Percentiles rank a stretch among this genome's conserved stretches.
phyloP scores from a whole-genome alignment of 2,113 vertebrate species.

The Zosterops japonicus region DNA sequence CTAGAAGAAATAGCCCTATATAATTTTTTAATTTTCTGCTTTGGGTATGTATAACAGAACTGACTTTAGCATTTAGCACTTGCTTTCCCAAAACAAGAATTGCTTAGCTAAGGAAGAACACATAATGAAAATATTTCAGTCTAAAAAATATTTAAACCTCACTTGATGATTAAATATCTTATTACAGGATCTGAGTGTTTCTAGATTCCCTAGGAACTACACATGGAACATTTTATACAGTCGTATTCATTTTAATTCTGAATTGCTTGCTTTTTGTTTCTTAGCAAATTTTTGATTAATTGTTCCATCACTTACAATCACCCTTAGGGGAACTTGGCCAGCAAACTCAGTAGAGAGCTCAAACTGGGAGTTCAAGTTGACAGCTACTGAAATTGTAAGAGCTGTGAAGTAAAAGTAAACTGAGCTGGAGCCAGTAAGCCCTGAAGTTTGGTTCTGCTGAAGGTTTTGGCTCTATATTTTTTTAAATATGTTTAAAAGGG shows the following conservation, averaged over 20 bases:
- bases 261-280: not conserved
- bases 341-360: not conserved
- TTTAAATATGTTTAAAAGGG: not conserved
- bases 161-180: not conserved
- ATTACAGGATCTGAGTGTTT: not conserved
- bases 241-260: not conserved
- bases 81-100: not conserved
- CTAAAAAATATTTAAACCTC: not conserved
- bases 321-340: not conserved
- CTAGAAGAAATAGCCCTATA: not conserved
- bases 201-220: not conserved
- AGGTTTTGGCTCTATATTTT: not conserved
- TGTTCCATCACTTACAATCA: not conserved
- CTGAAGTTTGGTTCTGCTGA: not conserved
- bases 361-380: not conserved
- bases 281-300: not conserved
- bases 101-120: not conserved
- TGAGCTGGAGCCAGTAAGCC: not conserved
- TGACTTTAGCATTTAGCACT: not conserved
- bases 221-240: not conserved
- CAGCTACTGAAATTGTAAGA: not conserved
- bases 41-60: not conserved
- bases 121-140: not conserved
- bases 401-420: not conserved
- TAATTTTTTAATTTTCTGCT: not conserved